Evolutionary conservation across 2,797 vertebrate species (phyloP).

Genomic region (Macroramphosus scolopax): DNA sequence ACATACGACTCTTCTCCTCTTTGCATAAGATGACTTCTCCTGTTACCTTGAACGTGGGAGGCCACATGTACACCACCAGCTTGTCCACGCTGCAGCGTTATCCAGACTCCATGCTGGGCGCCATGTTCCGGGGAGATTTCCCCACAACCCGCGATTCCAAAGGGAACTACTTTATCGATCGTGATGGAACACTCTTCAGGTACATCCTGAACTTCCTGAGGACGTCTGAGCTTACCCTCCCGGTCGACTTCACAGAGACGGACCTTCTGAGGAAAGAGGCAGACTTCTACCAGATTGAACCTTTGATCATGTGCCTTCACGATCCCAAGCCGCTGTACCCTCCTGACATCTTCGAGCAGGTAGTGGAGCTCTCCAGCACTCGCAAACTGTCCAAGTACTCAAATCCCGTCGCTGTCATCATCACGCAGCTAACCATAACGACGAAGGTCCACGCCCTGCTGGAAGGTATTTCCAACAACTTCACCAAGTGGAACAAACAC

Average conservation of each 20-base stretch:
- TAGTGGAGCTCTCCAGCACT: conserved; percentile 97
- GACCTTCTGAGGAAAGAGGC: conserved; percentile 96
- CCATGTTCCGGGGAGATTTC: conserved; percentile 98
- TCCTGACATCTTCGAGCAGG: conserved; percentile 94
- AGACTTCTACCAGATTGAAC: conserved; percentile 98
- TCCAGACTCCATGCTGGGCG: conserved; percentile 98
- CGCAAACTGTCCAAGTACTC: conserved; percentile 98
- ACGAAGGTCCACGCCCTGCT: conserved; percentile 94
- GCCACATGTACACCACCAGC: conserved; percentile 95
- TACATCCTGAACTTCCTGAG: conserved; percentile 97
- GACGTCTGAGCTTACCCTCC: conserved; percentile 94
- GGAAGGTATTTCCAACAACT: conserved; percentile 95
- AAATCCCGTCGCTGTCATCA: conserved; percentile 97
- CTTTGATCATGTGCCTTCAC: conserved; percentile 92
- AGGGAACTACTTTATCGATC: conserved; percentile 98
- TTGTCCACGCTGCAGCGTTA: conserved; percentile 94
- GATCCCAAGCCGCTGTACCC: conserved; percentile 96
- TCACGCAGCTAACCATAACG: conserved; percentile 95
- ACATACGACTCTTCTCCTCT: conserved; percentile 9
- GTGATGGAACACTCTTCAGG: conserved; percentile 95
- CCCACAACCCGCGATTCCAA: conserved; percentile 93
- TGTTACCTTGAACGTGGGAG: conserved; percentile 97
- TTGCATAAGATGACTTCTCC: conserved; percentile 89
- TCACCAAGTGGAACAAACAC: conserved; percentile 99
- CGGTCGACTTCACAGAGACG: conserved; percentile 93